These are phyloP conservation scores for Menura novaehollandiae DNA, from an alignment of 2,113 vertebrate species.

Conservation along the genomic window DNA sequence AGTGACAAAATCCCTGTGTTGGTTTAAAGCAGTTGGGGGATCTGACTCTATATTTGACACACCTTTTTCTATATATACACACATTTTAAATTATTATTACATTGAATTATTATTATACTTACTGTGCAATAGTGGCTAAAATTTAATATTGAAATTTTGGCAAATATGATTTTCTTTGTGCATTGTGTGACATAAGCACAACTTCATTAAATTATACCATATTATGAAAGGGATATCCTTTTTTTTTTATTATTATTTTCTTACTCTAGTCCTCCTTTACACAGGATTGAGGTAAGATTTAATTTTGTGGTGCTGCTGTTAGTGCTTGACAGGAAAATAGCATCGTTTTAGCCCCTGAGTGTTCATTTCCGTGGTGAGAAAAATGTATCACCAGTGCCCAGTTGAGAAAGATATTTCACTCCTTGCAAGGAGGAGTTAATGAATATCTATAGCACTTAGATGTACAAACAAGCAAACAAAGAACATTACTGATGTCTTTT, in stretches of 20 bases:
- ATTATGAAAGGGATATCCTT: not conserved
- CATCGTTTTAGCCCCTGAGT: not conserved
- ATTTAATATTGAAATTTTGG: not conserved
- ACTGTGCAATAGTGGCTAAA: not conserved
- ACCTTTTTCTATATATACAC: not conserved
- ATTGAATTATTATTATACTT: not conserved
- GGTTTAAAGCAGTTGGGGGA: not conserved
- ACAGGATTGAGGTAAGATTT: not conserved
- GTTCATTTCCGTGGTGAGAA: not conserved
- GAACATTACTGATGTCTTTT: not conserved
- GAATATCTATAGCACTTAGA: not conserved
- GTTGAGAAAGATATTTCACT: not conserved
- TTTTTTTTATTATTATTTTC: not conserved
- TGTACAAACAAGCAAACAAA: constrained; percentile 13
- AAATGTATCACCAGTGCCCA: not conserved
- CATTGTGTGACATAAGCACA: not conserved
- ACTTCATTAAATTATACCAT: not conserved
- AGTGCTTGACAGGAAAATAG: not conserved
- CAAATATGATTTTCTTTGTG: not conserved
- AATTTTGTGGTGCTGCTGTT: not conserved
- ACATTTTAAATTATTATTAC: not conserved
- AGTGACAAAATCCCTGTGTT: not conserved
- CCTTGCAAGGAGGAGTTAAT: not conserved
- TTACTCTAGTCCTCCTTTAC: not conserved
- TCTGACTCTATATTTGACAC: not conserved